A percentile compares a stretch with the other conserved stretches of the same genome.
Conservation (phyloP, 2,888 invertebrate genomes). For the Pimpla rufipes region DNA sequence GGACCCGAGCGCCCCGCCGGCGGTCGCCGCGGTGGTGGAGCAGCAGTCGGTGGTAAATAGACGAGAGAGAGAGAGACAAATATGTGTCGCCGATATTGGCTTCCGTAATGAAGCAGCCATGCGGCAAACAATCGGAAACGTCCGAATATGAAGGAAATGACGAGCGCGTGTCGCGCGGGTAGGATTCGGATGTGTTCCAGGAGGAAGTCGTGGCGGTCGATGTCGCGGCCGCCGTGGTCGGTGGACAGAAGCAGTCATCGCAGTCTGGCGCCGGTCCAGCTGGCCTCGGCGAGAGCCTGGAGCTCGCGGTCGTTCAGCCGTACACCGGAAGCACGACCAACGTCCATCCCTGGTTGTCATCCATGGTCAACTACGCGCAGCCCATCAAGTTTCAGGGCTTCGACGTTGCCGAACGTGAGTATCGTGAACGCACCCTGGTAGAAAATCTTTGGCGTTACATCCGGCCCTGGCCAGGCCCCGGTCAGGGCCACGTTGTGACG, state of each 20-base stretch:
- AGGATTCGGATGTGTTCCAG: constrained; percentile 70
- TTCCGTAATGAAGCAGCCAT: neutral
- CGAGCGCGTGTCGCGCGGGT: neutral
- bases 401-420: constrained; percentile 97
- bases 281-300: constrained; percentile 86
- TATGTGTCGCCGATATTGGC: neutral
- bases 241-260: constrained; percentile 82
- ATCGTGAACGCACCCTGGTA: constrained; percentile 63
- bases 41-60: constrained; percentile 79
- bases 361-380: constrained; percentile 99
- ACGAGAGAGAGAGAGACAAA: no score
- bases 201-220: constrained; percentile 83
- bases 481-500: no score
- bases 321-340: constrained; percentile 99
- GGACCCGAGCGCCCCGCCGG: constrained; percentile 89
- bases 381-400: constrained; percentile 99
- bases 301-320: constrained; percentile 89
- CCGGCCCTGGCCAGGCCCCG: no score
- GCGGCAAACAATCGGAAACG: constrained; percentile 9
- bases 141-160: neutral
- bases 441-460: no score
- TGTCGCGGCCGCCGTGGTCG: constrained; percentile 81
- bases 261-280: constrained; percentile 88
- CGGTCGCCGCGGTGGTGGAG: constrained; percentile 81
- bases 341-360: constrained; percentile 99